A percentile compares a stretch with the other conserved stretches of the same genome.
phyloP scores from a whole-genome alignment of 2,113 vertebrate species.

The Prionailurus viverrinus region DNA sequence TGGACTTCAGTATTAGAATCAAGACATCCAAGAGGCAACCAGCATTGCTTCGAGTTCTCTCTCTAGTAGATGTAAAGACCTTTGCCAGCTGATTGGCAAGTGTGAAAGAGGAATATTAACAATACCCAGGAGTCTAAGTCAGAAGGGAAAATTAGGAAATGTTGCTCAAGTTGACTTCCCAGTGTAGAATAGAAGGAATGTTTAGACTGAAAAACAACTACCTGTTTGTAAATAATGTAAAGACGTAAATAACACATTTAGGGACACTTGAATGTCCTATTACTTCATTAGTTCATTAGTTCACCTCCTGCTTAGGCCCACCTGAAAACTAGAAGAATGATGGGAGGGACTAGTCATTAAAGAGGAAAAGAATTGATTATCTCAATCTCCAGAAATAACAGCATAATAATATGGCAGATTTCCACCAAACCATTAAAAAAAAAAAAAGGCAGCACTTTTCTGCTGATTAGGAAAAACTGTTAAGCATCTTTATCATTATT shows the following conservation, averaged over 20 bases:
- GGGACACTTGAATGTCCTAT: neutral
- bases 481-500: neutral
- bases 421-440: neutral
- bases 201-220: neutral
- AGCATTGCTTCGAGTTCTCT: neutral
- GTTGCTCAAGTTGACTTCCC: neutral
- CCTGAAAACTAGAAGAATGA: neutral
- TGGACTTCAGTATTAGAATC: neutral
- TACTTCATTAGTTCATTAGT: neutral
- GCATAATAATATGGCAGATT: neutral
- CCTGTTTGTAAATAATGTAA: neutral
- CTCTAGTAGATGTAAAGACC: neutral
- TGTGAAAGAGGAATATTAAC: neutral
- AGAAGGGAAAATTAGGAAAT: neutral
- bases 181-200: neutral
- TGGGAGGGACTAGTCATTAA: neutral
- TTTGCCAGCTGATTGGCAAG: neutral
- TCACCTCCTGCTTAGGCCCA: neutral
- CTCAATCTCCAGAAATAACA: neutral
- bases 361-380: neutral
- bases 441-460: neutral
- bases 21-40: neutral
- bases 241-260: neutral
- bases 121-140: neutral
- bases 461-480: neutral